Conservation (phyloP, 1,140 invertebrate species). For the Wiebesia pumilae region DNA sequence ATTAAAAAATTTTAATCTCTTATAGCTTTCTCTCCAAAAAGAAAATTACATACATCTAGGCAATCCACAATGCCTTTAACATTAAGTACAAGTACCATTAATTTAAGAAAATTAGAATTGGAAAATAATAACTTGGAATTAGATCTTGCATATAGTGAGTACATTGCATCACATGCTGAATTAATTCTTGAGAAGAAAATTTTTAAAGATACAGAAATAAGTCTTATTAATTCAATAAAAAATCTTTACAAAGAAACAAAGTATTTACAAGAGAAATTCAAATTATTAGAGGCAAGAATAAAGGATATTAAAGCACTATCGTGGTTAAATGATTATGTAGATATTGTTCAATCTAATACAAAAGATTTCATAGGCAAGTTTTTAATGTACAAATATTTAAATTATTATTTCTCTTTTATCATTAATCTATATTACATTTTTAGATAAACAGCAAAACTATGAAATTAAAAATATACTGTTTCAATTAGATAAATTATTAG, state of each 20-base stretch:
- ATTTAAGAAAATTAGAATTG: conserved; percentile 48
- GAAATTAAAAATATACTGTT: conserved; percentile 22
- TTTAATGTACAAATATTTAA: not conserved
- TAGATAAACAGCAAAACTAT: conserved; percentile 31
- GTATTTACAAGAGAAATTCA: conserved; percentile 27
- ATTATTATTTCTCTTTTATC: not conserved
- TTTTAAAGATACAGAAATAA: conserved; percentile 31
- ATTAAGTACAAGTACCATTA: not conserved
- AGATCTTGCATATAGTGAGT: conserved; percentile 40
- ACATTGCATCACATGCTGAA: conserved; percentile 20
- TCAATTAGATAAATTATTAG: conserved; percentile 34
- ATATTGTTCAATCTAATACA: conserved; percentile 2
- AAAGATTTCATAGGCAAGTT: conserved; percentile 27
- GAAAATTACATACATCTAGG: conserved; percentile 39
- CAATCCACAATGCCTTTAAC: conserved; percentile 18
- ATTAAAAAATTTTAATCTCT: not conserved
- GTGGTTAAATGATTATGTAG: conserved; percentile 15
- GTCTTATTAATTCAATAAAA: conserved; percentile 16
- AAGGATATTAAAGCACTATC: conserved; percentile 35
- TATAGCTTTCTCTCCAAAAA: conserved; percentile 32
- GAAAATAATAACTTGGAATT: conserved; percentile 52
- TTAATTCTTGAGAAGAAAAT: conserved; percentile 46
- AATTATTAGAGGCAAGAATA: conserved; percentile 26
- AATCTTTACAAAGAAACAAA: conserved; percentile 40
- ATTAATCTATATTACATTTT: conserved; percentile 9